These are phyloP conservation scores for Latheticus oryzae DNA, from an alignment of 2,888 invertebrate species.

Conservation along the genomic window DNA sequence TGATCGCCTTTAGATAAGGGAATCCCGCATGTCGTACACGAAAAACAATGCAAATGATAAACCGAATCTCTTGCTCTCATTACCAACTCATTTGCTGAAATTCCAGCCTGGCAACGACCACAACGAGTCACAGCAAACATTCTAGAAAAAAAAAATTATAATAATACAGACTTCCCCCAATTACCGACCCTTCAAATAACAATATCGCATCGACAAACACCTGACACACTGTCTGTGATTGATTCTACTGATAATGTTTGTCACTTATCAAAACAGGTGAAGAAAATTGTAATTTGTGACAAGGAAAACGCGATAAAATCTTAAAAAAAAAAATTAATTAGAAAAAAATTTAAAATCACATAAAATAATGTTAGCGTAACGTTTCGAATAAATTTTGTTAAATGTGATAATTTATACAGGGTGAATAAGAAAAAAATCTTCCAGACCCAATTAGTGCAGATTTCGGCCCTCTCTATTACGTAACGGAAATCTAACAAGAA, in stretches of 20 bases:
- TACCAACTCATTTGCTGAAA: conserved; percentile 88
- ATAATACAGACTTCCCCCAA: conserved; percentile 17
- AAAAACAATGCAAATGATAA: conserved; percentile 91
- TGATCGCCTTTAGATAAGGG: conserved; percentile 89
- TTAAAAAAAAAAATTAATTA: not conserved
- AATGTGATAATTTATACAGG: no score
- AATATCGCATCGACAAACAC: conserved; percentile 32
- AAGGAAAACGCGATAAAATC: conserved; percentile 27
- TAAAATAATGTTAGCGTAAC: conserved; percentile 10
- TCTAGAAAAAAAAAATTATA: conserved; percentile 69
- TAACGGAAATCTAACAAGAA: conserved; percentile 49
- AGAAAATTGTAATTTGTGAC: conserved; percentile 44
- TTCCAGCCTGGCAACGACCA: conserved; percentile 85
- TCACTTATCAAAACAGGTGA: conserved; percentile 50
- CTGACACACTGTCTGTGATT: conserved; percentile 45
- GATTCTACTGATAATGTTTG: conserved; percentile 52
- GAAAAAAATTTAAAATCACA: not conserved
- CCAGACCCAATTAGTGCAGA: no score
- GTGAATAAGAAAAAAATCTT: no score
- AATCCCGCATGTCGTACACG: conserved; percentile 85
- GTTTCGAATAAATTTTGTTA: no score
- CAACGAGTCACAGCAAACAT: conserved; percentile 88
- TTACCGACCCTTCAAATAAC: conserved; percentile 19
- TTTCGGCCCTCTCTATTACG: conserved; percentile 45
- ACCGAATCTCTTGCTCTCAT: conserved; percentile 90